Evolutionary conservation across 2,113 vertebrate genomes (phyloP), one percentile per base, ranked within the genome.

Genomic region (Enhydra lutris): DNA sequence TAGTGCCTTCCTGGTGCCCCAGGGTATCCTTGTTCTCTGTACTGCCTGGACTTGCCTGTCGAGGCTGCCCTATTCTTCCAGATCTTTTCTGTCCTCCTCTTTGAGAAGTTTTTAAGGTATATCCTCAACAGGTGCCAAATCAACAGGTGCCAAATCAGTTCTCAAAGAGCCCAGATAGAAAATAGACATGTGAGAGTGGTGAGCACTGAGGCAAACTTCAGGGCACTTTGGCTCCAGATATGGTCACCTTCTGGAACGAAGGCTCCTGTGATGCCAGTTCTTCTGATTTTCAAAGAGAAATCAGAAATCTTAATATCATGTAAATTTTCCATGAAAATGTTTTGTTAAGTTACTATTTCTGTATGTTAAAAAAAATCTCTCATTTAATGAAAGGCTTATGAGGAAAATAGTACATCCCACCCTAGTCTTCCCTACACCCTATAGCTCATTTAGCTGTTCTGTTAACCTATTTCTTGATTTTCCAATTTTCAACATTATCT

Each of bases 261-360:
- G 61, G 1, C 50, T n/a, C 24, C 20, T 96, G 26, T 73, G 82
- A 79, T 55, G 26, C 2, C n/a, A 84, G 29, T 20, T 94, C 18
- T 18, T 92, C 15, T 45, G 26, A 79, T 90, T 90, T 97, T 90
- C 50, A 83, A 93, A 83, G 17, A 52, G 21, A 92, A 86, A 81
- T 76, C 15, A 91, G 69, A 59, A 83, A 74, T 79, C 20, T 52
- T 1, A n/a, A 52, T 14, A 67, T 95, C 80, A 67, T 31, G 20
- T 59, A 93, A 76, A 69, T 20, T 55, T 80, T 57, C 15, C 23
- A 80, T 42, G 82, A 59, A 74, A 79, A 18, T 5, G 29, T 93
- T 94, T 73, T 71, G 79, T 95, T 93, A 79, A 82, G 39, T 82
- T 84, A 95, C 85, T 61, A 71, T 69, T 17, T 65, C 71, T 57